Evolutionary conservation across 2,113 vertebrate species (phyloP).

Genomic region (Cavia porcellus): DNA sequence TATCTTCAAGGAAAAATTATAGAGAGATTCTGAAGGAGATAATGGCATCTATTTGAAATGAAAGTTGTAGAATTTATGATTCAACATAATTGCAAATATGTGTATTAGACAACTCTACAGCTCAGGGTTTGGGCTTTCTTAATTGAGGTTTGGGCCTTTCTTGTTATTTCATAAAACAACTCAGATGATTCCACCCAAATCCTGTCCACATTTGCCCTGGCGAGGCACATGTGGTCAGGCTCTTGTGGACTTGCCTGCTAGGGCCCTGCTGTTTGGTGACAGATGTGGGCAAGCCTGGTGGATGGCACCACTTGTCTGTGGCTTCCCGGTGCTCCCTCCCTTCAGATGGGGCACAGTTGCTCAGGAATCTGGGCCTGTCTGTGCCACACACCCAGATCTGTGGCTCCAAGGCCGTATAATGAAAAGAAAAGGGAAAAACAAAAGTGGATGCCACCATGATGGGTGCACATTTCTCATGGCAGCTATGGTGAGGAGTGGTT

Average conservation of each 20-base stretch:
- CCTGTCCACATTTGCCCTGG: not conserved
- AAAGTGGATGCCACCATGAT: not conserved
- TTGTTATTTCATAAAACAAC: not conserved
- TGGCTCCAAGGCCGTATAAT: not conserved
- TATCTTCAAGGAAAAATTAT: not conserved
- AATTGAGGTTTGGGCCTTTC: not conserved
- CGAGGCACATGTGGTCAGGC: not conserved
- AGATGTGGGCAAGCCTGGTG: not conserved
- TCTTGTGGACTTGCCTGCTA: too few relatives aligned
- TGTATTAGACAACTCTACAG: not conserved
- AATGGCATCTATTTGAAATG: not conserved
- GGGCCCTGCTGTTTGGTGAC: not conserved
- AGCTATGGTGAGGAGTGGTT: not conserved
- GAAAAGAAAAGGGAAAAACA: not conserved
- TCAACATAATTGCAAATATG: not conserved
- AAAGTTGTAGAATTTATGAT: not conserved
- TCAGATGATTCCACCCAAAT: not conserved
- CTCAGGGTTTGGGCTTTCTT: not conserved
- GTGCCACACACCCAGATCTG: not conserved
- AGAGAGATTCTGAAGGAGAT: not conserved
- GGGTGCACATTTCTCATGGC: not conserved
- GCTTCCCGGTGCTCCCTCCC: not conserved
- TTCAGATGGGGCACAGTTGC: not conserved
- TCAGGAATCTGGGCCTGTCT: not conserved
- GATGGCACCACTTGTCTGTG: not conserved